phyloP scores from a whole-genome alignment of 2,797 vertebrate species.

The Mico argentatus region DNA sequence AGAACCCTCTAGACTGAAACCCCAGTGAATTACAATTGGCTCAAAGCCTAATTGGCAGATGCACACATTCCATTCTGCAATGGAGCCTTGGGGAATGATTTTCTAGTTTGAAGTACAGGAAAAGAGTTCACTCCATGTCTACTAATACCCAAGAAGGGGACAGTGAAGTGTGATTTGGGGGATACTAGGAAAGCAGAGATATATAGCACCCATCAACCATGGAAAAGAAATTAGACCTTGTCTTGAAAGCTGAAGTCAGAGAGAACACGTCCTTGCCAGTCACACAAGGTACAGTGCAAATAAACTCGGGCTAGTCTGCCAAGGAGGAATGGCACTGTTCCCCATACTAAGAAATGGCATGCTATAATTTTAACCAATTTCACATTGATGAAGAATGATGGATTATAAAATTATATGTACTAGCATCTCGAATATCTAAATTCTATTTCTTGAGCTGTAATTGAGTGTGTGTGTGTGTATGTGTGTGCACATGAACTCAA shows the following conservation, averaged over 20 bases:
- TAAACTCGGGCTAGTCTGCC: neutral
- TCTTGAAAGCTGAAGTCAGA: neutral
- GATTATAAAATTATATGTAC: neutral
- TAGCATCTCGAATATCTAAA: neutral
- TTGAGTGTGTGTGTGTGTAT: neutral
- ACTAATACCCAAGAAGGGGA: neutral
- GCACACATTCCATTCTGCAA: neutral
- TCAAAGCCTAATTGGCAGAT: slow-evolving; percentile 16
- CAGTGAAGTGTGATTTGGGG: neutral
- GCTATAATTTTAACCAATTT: neutral
- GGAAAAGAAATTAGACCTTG: neutral
- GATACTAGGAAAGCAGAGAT: neutral
- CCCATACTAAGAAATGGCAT: neutral
- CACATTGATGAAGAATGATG: neutral
- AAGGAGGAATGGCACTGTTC: neutral
- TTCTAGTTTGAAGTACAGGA: neutral
- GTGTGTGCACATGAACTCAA: neutral
- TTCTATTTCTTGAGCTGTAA: neutral
- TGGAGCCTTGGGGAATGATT: neutral
- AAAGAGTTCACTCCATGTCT: neutral
- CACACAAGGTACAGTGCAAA: neutral
- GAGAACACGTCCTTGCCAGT: neutral
- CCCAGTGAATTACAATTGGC: slow-evolving; percentile 26
- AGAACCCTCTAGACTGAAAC: slow-evolving; percentile 7
- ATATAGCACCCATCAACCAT: neutral